Base-by-base conservation (phyloP, 2,113 vertebrate genomes). In the Ardeotis arabs region DNA sequence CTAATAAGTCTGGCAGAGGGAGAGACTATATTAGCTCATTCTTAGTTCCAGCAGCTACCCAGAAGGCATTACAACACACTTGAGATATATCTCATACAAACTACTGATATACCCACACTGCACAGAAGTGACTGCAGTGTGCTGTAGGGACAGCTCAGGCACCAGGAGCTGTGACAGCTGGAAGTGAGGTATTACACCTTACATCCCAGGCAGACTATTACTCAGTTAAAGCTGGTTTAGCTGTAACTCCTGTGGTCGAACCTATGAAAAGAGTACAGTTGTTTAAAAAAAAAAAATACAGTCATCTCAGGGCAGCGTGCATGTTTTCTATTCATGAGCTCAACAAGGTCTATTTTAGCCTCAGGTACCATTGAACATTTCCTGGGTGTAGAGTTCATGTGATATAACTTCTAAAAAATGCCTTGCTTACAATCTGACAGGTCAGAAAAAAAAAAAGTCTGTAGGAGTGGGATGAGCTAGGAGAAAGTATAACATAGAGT, bases 31-130 rank as follows among this genome's bases (percentile, higher is more conserved):
- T 96, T 96, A 96, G 91, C 89, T 97, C 77, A 64, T 84, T 95
- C 95, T 95, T 96, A 96, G 94, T 95, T 96, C 95, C 93, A 96
- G 95, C 76, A 95, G 93, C 93, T 96, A 94, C 95, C 95, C 95
- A 95, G 93, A 91, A 96, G 95, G 95, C 95, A 97, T 94, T 97
- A 96, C 91, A 94, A 47, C 90, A 90, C 93, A 77, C 74, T 94
- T 33, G 89, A 95, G 89, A 95, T 89, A 73, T 87, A 85, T 93
- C 93, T 96, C 89, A 73, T 79, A 77, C 78, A 68, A 93, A 35
- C 58, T 58, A 44, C 67, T 76, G 87, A 62, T 94, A 83, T 66
- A 82, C 41, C 62, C 72, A 76, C 50, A 22, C 59, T 10, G n/a
- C 84, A 58, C 81, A 94, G 70, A 60, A 85, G 87, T 62, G 67